Percentiles rank a stretch among this genome's conserved stretches.
These are phyloP conservation scores for Zaprionus inermis DNA, from an alignment of 1,140 invertebrate genomes.

Conservation along the genomic window DNA sequence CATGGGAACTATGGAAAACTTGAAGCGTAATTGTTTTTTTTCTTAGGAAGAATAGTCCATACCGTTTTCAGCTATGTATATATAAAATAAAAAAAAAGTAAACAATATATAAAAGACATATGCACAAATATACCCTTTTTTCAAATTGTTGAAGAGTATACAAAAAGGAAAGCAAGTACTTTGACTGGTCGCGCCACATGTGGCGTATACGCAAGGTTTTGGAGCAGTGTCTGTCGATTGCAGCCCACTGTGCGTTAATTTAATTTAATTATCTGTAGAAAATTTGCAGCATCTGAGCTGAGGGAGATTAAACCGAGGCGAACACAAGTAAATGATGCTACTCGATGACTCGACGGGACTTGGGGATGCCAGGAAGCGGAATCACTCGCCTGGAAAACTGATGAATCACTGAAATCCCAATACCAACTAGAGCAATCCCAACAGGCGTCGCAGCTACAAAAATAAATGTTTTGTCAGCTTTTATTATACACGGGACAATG, in stretches of 20 bases:
- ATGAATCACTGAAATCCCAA: conserved; percentile 38
- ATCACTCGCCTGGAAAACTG: conserved; percentile 48
- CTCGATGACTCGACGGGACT: conserved; percentile 22
- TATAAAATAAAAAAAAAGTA: too few relatives aligned
- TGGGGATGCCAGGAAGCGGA: background rate
- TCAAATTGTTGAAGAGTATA: too few relatives aligned
- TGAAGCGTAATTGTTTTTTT: too few relatives aligned
- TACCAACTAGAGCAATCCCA: background rate
- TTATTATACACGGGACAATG: background rate
- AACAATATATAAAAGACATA: too few relatives aligned
- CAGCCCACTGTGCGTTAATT: conserved; percentile 20
- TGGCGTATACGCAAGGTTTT: conserved; percentile 44
- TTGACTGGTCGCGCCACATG: background rate
- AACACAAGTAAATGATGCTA: conserved; percentile 21
- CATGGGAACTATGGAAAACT: too few relatives aligned
- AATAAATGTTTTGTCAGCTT: conserved; percentile 9
- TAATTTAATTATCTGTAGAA: conserved; percentile 28
- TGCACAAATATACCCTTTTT: too few relatives aligned
- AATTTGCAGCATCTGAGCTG: too few relatives aligned
- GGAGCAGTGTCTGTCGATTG: too few relatives aligned
- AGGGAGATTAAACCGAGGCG: background rate
- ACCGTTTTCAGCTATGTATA: too few relatives aligned
- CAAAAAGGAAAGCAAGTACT: too few relatives aligned
- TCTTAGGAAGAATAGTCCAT: too few relatives aligned
- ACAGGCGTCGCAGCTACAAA: conserved; percentile 11